Evolutionary conservation across 2,113 vertebrate species (phyloP).

Genomic region (Microtus pennsylvanicus): DNA sequence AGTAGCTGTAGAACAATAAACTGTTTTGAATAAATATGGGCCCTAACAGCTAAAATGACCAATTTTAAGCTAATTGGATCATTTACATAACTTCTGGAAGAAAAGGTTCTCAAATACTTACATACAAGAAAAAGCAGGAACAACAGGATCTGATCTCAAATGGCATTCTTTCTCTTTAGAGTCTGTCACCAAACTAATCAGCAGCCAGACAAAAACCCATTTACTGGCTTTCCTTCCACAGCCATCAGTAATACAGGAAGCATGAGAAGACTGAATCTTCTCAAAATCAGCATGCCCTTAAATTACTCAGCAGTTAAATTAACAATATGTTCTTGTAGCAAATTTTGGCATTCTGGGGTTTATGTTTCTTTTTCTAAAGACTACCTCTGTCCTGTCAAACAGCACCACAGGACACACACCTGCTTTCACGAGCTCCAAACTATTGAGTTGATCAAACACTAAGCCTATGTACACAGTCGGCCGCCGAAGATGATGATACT

Average conservation of each 20-base stretch:
- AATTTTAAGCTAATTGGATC: conserved; percentile 23
- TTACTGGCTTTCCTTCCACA: not conserved
- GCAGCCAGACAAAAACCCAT: not conserved
- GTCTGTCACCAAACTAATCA: conserved; percentile 7
- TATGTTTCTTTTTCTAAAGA: not conserved
- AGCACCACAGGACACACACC: not conserved
- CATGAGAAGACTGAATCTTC: not conserved
- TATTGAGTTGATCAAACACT: not conserved
- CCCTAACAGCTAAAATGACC: not conserved
- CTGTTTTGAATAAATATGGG: not conserved
- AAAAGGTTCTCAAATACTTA: not conserved
- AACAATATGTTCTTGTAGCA: not conserved
- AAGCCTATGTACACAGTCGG: not conserved
- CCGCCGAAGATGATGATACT: not conserved
- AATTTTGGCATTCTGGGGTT: not conserved
- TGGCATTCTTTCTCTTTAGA: not conserved
- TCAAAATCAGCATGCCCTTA: not conserved
- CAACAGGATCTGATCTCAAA: not conserved
- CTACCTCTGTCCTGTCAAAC: not conserved
- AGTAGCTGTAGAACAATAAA: not conserved
- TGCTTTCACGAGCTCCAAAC: not conserved
- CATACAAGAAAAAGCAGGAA: not conserved
- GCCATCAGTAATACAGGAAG: not conserved
- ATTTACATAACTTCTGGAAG: not conserved
- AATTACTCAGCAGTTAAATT: conserved; percentile 14